These are phyloP conservation scores for Lineus longissimus DNA, from an alignment of 1,140 invertebrate species.

Conservation along the genomic window DNA sequence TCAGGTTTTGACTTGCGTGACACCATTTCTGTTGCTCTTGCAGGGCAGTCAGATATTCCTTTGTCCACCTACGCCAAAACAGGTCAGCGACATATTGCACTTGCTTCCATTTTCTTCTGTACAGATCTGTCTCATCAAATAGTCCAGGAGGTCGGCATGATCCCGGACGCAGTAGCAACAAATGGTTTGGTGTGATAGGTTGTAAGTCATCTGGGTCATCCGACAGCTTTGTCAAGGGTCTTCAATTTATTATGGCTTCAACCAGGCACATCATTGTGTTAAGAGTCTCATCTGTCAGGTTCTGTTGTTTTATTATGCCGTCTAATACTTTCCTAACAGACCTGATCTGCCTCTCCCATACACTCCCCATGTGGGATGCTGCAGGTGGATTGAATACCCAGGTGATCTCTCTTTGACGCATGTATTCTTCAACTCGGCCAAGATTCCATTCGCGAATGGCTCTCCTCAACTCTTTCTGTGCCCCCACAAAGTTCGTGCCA, in stretches of 20 bases:
- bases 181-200: conserved; percentile 6
- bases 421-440: background rate
- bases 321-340: conserved; percentile 6
- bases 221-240: background rate
- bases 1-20: conserved; percentile 8
- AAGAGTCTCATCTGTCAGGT: conserved; percentile 4
- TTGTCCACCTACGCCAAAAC: conserved; percentile 18
- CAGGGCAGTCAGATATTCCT: conserved; percentile 10
- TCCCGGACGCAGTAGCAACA: conserved; percentile 4
- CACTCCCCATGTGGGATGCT: conserved; percentile 9
- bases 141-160: conserved; percentile 1
- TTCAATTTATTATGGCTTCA: conserved; percentile 5
- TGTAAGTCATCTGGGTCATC: background rate
- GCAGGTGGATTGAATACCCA: conserved; percentile 43
- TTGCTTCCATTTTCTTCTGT: conserved; percentile 1
- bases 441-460: conserved; percentile 15
- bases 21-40: conserved; percentile 14
- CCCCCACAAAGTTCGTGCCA: conserved; percentile 22
- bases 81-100: conserved; percentile 12
- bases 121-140: conserved; percentile 6
- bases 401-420: conserved; percentile 21
- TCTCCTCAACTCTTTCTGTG: conserved; percentile 9
- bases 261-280: conserved; percentile 3
- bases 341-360: conserved; percentile 14
- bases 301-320: conserved; percentile 2